Conservation (phyloP, 2,797 vertebrate species). For the Bradypodion ventrale region DNA sequence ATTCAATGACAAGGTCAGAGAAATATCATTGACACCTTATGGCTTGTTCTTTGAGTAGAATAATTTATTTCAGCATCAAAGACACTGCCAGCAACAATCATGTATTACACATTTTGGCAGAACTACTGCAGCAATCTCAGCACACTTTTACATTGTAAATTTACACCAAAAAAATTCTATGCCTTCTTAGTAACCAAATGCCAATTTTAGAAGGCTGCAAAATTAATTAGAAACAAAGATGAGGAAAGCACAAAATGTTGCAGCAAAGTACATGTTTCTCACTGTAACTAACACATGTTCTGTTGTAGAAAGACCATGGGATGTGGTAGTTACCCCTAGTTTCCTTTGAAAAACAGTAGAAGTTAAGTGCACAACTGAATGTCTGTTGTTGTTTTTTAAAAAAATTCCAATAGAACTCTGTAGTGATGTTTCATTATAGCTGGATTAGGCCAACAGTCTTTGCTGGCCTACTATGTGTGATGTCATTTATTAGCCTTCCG, state of each 20-base stretch:
- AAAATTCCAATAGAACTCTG: background rate
- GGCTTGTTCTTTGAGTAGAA: background rate
- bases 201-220: background rate
- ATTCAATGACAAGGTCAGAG: background rate
- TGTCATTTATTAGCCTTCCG: background rate
- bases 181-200: slow-evolving; percentile 6
- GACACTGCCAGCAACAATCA: background rate
- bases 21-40: fast-evolving
- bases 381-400: background rate
- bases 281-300: background rate
- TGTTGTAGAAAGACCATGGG: background rate
- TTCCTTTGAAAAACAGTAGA: slow-evolving; percentile 6
- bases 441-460: background rate
- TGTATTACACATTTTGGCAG: slow-evolving; percentile 13
- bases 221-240: slow-evolving; percentile 16
- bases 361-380: background rate
- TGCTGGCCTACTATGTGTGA: background rate
- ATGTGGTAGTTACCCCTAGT: background rate
- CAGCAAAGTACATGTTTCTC: background rate
- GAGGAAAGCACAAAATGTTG: background rate
- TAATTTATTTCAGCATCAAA: background rate
- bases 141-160: slow-evolving; percentile 9
- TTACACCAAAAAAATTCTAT: background rate
- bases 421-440: background rate
- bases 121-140: background rate